Evolutionary conservation across 2,113 vertebrate genomes (phyloP).

Genomic region (Gymnarchus niloticus): DNA sequence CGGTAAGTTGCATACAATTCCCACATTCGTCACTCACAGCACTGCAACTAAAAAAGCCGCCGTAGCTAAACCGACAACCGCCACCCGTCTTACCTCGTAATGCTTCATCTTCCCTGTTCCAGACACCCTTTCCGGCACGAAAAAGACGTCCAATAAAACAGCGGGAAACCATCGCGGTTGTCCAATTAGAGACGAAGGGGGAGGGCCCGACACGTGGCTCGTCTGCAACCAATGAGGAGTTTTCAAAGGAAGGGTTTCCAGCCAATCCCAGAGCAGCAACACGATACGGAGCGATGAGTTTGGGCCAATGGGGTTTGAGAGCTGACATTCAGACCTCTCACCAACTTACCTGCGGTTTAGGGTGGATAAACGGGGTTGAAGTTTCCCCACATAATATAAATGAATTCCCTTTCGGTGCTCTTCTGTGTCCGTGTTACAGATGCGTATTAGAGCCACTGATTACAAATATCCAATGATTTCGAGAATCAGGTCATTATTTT

Average conservation of each 20-base stretch:
- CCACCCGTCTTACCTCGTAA: slow-evolving; percentile 70
- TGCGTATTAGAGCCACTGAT: no score
- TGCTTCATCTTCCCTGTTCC: slow-evolving; percentile 66
- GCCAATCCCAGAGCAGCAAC: slow-evolving; percentile 40
- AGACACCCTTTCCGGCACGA: slow-evolving; percentile 45
- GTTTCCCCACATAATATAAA: background rate
- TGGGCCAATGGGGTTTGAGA: slow-evolving; percentile 14
- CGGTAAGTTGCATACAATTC: background rate
- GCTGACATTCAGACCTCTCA: background rate
- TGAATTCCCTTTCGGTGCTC: background rate
- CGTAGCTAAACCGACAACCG: background rate
- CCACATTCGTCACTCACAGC: background rate
- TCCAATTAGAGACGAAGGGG: background rate
- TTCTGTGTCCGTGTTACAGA: background rate
- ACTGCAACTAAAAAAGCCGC: background rate
- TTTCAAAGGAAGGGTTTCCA: background rate
- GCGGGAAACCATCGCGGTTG: background rate
- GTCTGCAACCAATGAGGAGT: slow-evolving; percentile 7
- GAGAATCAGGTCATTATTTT: no score
- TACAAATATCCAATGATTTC: no score
- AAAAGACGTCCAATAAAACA: slow-evolving; percentile 46
- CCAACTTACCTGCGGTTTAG: background rate
- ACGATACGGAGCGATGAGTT: slow-evolving; percentile 25
- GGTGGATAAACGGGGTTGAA: background rate
- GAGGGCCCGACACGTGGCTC: background rate